Evolutionary conservation across 2,797 vertebrate genomes (phyloP).

Genomic region (Nasua narica): DNA sequence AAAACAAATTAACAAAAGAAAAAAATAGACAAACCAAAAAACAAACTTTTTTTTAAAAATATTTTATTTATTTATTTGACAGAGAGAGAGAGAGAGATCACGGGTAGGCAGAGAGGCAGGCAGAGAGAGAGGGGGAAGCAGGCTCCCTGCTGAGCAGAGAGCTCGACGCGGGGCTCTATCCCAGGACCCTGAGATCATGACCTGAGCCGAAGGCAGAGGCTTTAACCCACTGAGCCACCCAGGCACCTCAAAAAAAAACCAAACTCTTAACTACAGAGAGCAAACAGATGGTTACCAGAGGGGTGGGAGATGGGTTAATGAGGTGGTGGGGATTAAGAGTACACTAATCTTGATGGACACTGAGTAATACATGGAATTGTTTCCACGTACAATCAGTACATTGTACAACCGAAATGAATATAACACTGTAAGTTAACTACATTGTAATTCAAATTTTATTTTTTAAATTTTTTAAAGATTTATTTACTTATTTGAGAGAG

Average conservation of each 20-base stretch:
- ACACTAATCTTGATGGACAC: not conserved
- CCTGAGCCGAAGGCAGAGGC: too few relatives aligned
- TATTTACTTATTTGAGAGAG: too few relatives aligned
- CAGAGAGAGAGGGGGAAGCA: too few relatives aligned
- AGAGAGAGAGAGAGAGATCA: too few relatives aligned
- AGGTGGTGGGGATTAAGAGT: not conserved
- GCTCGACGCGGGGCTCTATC: too few relatives aligned
- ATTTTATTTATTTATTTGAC: too few relatives aligned
- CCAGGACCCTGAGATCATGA: too few relatives aligned
- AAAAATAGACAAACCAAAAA: not conserved
- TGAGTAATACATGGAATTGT: not conserved
- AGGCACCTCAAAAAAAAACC: not conserved
- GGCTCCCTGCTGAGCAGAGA: too few relatives aligned
- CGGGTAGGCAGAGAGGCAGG: too few relatives aligned
- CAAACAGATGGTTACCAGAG: not conserved
- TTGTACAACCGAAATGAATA: not conserved
- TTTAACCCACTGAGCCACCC: too few relatives aligned
- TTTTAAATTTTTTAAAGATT: too few relatives aligned
- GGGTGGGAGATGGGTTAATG: not conserved
- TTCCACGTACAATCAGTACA: not conserved
- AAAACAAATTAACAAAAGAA: not conserved
- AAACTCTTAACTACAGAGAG: not conserved
- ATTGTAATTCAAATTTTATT: not conserved
- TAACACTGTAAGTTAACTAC: not conserved
- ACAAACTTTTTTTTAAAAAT: too few relatives aligned